These are phyloP conservation scores for Zaprionus tsacasi DNA, from an alignment of 1,140 invertebrate genomes.

Conservation along the genomic window DNA sequence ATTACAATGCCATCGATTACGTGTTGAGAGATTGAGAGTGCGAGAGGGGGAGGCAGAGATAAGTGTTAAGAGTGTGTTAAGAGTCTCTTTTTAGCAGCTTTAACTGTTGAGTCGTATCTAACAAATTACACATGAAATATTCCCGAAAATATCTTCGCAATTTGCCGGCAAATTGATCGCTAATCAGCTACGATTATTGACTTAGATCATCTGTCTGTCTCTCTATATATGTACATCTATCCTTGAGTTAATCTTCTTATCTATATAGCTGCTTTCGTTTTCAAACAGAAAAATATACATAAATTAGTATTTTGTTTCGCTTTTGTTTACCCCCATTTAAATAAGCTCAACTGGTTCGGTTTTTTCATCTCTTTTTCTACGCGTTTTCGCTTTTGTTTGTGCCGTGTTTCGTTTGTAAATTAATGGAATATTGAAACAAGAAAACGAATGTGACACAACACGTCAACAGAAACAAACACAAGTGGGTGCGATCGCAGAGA, in stretches of 20 bases:
- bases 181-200: neutral
- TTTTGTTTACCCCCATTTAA: constrained; percentile 21
- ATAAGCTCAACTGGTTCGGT: neutral
- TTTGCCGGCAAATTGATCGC: neutral
- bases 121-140: neutral
- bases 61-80: neutral
- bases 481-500: neutral
- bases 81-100: neutral
- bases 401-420: neutral
- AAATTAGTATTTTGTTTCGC: constrained; percentile 18
- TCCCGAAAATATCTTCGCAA: constrained; percentile 3
- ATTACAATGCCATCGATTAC: constrained; percentile 32
- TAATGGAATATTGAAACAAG: neutral
- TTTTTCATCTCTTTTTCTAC: neutral
- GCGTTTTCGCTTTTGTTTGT: neutral
- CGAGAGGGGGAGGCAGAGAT: neutral
- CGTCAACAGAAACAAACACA: constrained; percentile 1
- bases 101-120: neutral
- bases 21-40: neutral
- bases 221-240: neutral
- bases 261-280: constrained; percentile 25
- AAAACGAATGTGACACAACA: neutral
- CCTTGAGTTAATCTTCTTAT: neutral
- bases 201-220: neutral
- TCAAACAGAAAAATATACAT: neutral